Evolutionary conservation across 2,797 vertebrate genomes (phyloP).

Genomic region (Aphelocoma californica): DNA sequence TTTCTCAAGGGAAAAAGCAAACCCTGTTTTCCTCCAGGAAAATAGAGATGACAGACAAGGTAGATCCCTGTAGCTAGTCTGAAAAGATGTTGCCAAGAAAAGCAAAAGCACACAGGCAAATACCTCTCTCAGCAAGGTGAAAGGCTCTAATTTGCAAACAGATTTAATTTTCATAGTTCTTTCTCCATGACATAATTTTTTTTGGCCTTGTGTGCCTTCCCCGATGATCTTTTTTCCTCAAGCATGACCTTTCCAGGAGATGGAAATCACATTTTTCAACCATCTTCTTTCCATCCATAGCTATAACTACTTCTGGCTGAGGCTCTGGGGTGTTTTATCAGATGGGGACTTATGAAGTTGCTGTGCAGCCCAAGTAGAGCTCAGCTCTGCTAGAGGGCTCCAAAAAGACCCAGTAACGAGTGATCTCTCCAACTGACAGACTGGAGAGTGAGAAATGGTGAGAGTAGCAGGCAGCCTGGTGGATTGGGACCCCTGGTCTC

Average conservation of each 20-base stretch:
- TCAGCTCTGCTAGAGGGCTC: background rate
- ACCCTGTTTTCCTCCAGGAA: background rate
- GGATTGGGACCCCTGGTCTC: background rate
- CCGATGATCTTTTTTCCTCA: background rate
- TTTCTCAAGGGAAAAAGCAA: background rate
- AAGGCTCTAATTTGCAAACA: background rate
- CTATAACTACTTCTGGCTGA: background rate
- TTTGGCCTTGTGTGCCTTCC: background rate
- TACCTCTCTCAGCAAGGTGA: background rate
- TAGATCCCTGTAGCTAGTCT: background rate
- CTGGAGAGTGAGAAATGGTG: background rate
- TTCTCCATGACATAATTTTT: accelerated
- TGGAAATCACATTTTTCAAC: background rate
- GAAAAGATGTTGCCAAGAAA: background rate
- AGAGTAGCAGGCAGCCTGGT: background rate
- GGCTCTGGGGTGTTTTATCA: background rate
- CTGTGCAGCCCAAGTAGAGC: background rate
- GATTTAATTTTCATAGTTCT: background rate
- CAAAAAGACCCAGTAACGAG: background rate
- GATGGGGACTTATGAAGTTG: accelerated
- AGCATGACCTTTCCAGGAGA: background rate
- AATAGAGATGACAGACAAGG: background rate
- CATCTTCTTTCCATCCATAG: background rate
- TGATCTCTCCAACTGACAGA: background rate
- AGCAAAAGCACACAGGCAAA: background rate